These are phyloP conservation scores for Limonius californicus DNA, from an alignment of 1,140 invertebrate genomes.

Conservation along the genomic window DNA sequence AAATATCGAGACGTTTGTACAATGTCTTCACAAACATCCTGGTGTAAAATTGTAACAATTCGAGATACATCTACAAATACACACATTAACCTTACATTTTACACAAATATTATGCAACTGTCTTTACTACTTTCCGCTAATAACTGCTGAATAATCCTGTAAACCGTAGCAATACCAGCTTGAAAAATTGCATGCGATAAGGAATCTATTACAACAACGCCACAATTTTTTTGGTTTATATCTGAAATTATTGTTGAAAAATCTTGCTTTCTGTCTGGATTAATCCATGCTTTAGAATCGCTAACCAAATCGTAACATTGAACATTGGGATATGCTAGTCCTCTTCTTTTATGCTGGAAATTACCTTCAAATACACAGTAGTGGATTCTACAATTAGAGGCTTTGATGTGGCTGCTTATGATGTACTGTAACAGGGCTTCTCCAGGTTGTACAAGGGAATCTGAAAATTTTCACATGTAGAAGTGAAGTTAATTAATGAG, in stretches of 20 bases:
- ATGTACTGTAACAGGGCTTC: constrained; percentile 33
- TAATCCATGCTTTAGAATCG: constrained; percentile 23
- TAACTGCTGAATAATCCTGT: constrained; percentile 32
- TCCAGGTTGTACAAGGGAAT: constrained; percentile 35
- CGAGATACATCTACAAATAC: constrained; percentile 45
- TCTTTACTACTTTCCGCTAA: constrained; percentile 30
- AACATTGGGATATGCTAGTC: constrained; percentile 19
- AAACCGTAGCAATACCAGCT: constrained; percentile 31
- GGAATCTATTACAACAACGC: constrained; percentile 40
- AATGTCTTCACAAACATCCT: constrained; percentile 49
- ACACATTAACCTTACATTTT: no score
- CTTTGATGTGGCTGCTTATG: constrained; percentile 29
- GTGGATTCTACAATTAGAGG: constrained; percentile 27
- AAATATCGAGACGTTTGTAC: constrained; percentile 43
- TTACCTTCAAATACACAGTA: constrained; percentile 40
- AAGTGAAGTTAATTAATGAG: background rate
- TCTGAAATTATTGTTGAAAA: background rate
- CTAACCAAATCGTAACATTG: constrained; percentile 33
- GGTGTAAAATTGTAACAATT: constrained; percentile 51
- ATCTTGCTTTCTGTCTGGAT: background rate
- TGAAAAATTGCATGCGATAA: constrained; percentile 37
- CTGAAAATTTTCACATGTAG: constrained; percentile 28
- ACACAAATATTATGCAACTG: no score
- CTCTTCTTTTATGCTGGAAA: no score
- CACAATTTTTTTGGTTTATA: background rate